Conservation (phyloP, 2,113 vertebrate genomes). For the Tonatia bakeri region DNA sequence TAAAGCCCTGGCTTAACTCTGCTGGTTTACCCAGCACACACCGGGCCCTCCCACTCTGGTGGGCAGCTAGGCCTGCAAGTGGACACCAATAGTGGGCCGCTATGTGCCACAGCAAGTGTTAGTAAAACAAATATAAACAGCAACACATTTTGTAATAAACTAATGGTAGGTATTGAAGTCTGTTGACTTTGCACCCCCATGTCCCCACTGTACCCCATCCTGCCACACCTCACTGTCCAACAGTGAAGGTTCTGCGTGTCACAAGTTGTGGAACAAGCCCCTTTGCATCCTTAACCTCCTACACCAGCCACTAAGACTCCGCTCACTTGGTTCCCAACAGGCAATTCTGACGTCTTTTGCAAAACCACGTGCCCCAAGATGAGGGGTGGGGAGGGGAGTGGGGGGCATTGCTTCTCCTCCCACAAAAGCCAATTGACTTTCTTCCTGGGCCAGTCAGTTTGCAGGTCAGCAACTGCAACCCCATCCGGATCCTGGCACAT, state of each 20-base stretch:
- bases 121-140: neutral
- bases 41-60: neutral
- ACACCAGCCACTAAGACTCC: neutral
- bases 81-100: fast-evolving
- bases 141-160: neutral
- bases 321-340: neutral
- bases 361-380: neutral
- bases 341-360: neutral
- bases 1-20: neutral
- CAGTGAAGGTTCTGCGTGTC: neutral
- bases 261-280: neutral
- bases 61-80: neutral
- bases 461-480: neutral
- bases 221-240: neutral
- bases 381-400: too few species aligned
- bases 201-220: fast-evolving
- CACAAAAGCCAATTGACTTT: neutral
- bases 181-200: fast-evolving
- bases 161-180: neutral
- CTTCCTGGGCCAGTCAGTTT: neutral
- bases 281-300: neutral
- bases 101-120: fast-evolving
- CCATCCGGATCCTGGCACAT: neutral
- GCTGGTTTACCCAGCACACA: neutral
- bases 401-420: neutral